Evolutionary conservation across 2,888 invertebrate genomes (phyloP).

Genomic region (Mimachlamys varia): DNA sequence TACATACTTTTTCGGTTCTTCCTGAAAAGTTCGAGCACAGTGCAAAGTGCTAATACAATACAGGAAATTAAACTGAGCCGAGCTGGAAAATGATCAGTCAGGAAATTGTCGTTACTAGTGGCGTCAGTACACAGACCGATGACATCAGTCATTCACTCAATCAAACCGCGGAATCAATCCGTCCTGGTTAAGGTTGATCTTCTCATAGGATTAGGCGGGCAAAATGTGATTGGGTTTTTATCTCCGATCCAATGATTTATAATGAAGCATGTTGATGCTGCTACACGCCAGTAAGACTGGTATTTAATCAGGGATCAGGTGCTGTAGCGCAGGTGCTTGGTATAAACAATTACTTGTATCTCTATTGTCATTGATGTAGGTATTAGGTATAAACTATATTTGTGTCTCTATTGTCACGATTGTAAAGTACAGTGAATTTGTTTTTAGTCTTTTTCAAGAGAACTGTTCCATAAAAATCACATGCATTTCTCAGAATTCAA

Average conservation of each 20-base stretch:
- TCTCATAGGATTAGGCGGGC: neutral
- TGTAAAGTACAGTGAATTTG: no score
- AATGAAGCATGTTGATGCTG: neutral
- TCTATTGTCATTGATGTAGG: no score
- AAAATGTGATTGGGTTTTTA: neutral
- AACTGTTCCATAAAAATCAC: no score
- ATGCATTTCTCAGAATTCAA: no score
- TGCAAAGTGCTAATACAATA: neutral
- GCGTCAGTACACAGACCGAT: neutral
- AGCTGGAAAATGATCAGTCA: conserved; percentile 17
- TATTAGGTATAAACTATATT: neutral
- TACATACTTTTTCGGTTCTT: no score
- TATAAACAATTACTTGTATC: neutral
- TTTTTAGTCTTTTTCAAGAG: no score
- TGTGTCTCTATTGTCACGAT: no score
- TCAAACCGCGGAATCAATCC: neutral
- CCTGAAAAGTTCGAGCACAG: neutral
- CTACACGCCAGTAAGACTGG: neutral
- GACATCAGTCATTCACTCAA: conserved; percentile 14
- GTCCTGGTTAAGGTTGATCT: neutral
- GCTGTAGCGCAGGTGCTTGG: neutral
- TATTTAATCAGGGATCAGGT: neutral
- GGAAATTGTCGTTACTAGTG: neutral
- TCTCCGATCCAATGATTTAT: neutral
- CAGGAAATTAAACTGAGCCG: neutral